Conservation (phyloP, 2,888 invertebrate genomes). For the Epinotia ramella region DNA sequence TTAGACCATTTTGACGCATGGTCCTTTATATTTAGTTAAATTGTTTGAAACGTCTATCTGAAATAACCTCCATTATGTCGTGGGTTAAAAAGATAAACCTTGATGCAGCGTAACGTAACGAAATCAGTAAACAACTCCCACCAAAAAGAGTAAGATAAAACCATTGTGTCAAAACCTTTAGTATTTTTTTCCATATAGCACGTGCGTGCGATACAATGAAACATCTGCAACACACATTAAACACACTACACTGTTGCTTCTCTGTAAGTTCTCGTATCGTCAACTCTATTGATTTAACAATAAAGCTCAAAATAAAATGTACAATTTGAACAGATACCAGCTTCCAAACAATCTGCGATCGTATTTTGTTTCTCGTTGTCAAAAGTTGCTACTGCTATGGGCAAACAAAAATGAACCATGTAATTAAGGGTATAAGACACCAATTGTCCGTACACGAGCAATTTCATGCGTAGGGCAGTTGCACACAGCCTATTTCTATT, state of each 20-base stretch:
- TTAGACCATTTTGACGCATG: too few species aligned
- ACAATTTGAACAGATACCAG: background rate
- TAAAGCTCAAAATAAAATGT: constrained; percentile 4
- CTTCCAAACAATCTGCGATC: background rate
- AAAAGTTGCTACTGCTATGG: background rate
- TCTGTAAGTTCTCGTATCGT: background rate
- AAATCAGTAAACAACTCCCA: background rate
- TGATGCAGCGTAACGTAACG: too few species aligned
- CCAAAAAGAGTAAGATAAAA: constrained; percentile 8
- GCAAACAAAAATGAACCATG: background rate
- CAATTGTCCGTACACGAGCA: background rate
- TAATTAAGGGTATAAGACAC: background rate
- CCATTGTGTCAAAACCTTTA: constrained; percentile 15
- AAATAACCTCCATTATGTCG: too few species aligned
- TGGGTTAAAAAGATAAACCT: too few species aligned
- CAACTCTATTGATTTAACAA: background rate
- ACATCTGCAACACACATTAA: constrained; percentile 29
- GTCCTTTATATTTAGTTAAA: too few species aligned
- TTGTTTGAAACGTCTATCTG: too few species aligned
- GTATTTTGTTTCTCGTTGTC: background rate
- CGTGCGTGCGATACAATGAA: constrained; percentile 32
- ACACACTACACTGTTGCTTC: background rate
- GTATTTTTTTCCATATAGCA: constrained; percentile 41
- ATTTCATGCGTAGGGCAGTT: constrained; percentile 13
- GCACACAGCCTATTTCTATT: constrained; percentile 26